These are phyloP conservation scores for Adelosebastes latens DNA, from an alignment of 2,797 vertebrate species.

Conservation along the genomic window DNA sequence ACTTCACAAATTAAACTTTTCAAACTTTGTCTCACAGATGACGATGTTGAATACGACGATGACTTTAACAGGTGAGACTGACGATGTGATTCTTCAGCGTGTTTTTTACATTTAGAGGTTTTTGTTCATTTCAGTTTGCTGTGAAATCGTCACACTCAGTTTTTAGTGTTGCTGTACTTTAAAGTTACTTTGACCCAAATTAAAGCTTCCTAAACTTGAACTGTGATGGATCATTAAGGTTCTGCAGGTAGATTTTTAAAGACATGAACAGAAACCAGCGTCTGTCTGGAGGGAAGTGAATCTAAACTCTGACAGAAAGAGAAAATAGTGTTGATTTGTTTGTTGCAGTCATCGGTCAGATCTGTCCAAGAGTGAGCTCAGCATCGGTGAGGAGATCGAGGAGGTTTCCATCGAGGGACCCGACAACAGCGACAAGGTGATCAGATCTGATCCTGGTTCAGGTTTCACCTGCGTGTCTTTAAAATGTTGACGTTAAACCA, in stretches of 20 bases:
- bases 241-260: neutral
- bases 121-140: too few species aligned
- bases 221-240: neutral
- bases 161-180: too few species aligned
- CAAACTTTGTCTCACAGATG: slow-evolving; percentile 80
- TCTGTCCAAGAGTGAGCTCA: slow-evolving; percentile 88
- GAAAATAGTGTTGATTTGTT: neutral
- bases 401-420: slow-evolving; percentile 90
- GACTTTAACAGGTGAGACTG: slow-evolving; percentile 92
- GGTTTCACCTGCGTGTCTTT: neutral
- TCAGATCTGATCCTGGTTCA: neutral
- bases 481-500: neutral
- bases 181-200: too few species aligned
- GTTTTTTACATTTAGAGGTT: neutral
- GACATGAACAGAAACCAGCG: neutral
- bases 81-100: neutral
- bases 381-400: slow-evolving; percentile 94
- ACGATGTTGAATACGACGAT: slow-evolving; percentile 90
- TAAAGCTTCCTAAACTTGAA: too few species aligned
- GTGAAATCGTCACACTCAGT: too few species aligned
- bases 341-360: slow-evolving; percentile 88
- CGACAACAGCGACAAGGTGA: slow-evolving; percentile 89
- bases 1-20: neutral
- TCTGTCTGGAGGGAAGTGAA: neutral
- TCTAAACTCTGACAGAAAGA: too few species aligned